Evolutionary conservation across 2,113 vertebrate genomes (phyloP).

Genomic region (Oncorhynchus clarkii): DNA sequence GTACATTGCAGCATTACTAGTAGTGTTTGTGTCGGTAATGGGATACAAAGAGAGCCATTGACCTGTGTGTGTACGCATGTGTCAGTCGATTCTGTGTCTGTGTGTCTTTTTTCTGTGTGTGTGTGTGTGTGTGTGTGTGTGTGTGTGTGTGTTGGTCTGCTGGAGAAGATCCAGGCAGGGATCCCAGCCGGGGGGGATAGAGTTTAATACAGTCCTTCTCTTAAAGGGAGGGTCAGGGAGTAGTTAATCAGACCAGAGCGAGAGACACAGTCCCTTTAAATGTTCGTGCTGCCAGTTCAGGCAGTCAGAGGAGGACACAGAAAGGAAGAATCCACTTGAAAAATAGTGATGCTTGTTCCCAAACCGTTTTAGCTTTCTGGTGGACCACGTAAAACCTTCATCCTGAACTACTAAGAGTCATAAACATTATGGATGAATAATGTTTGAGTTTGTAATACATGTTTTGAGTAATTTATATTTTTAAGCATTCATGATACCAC

Average conservation of each 20-base stretch:
- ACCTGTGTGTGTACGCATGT: neutral
- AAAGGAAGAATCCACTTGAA: too few relatives aligned
- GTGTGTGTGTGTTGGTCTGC: neutral
- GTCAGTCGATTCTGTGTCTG: neutral
- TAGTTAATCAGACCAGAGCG: conserved; percentile 46
- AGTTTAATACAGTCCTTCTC: too few relatives aligned
- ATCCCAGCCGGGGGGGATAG: too few relatives aligned
- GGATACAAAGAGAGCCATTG: neutral
- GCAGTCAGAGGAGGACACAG: neutral
- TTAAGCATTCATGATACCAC: too few relatives aligned
- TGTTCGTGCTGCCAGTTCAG: conserved; percentile 52
- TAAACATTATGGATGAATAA: too few relatives aligned
- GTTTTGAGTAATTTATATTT: too few relatives aligned
- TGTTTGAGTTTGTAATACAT: too few relatives aligned
- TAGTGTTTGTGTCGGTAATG: neutral
- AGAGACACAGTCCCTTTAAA: conserved; percentile 61
- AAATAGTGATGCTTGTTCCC: neutral
- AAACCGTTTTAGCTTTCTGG: too few relatives aligned
- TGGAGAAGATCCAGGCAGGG: too few relatives aligned
- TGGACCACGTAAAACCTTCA: too few relatives aligned
- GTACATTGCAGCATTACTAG: neutral
- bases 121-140: conserved; percentile 8
- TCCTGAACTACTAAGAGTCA: too few relatives aligned
- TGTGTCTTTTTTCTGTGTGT: conserved; percentile 14
- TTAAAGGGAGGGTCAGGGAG: neutral